phyloP scores from a whole-genome alignment of 1,140 invertebrate genomes.

The Pristionchus pacificus region DNA sequence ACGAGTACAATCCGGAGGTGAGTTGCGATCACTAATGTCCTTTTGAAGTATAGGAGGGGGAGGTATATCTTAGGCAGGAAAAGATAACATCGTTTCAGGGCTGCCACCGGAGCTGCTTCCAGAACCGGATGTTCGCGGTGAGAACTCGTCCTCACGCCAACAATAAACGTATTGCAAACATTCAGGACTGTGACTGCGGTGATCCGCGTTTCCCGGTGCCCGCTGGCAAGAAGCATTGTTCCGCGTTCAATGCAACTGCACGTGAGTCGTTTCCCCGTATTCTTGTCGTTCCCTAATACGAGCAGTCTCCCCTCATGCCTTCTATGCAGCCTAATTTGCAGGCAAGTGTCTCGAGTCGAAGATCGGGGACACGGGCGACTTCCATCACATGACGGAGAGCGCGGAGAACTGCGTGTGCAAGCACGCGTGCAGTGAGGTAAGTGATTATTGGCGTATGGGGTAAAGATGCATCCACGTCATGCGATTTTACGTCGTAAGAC shows the following conservation, averaged over 20 bases:
- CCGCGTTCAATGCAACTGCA: conserved; percentile 32
- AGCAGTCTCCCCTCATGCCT: too few relatives aligned
- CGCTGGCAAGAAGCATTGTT: conserved; percentile 19
- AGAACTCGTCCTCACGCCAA: not conserved
- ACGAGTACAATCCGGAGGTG: conserved; percentile 30
- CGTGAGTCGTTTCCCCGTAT: too few relatives aligned
- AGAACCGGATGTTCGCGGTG: conserved; percentile 21
- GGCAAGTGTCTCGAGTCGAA: conserved; percentile 27
- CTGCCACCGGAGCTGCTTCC: conserved; percentile 33
- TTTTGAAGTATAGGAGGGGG: not conserved
- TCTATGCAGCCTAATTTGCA: too few relatives aligned
- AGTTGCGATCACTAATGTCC: too few relatives aligned
- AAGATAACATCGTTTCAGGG: too few relatives aligned
- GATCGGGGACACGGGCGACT: conserved; percentile 26
- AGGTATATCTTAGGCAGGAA: not conserved
- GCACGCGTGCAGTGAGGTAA: conserved; percentile 26
- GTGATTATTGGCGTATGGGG: too few relatives aligned
- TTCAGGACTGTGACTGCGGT: conserved; percentile 20
- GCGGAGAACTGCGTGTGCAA: conserved; percentile 29
- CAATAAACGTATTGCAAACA: not conserved
- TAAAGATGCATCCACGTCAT: too few relatives aligned
- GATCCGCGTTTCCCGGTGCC: conserved; percentile 31
- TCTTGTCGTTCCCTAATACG: too few relatives aligned
- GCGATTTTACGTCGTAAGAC: too few relatives aligned
- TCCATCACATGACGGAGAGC: conserved; percentile 28